phyloP scores from a whole-genome alignment of 2,888 invertebrate species.

The Thereva unica region DNA sequence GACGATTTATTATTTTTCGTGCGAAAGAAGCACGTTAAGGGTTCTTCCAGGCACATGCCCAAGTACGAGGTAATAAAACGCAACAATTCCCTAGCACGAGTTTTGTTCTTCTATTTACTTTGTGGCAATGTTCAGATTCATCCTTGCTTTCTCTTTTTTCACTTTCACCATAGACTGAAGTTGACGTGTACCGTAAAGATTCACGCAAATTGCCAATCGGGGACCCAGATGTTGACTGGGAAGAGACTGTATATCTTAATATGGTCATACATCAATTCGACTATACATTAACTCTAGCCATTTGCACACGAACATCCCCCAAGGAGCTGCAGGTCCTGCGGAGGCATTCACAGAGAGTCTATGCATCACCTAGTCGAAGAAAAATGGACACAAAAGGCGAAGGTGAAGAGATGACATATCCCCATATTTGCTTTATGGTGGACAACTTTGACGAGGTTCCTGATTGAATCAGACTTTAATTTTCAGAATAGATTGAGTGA shows the following conservation, averaged over 20 bases:
- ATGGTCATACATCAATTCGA: constrained; percentile 98
- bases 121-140: not conserved
- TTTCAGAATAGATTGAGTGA: constrained; percentile 2
- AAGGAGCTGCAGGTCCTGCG: constrained; percentile 95
- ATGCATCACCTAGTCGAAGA: constrained; percentile 94
- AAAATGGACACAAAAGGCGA: constrained; percentile 99
- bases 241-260: constrained; percentile 98
- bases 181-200: constrained; percentile 97
- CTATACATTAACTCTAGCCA: constrained; percentile 95
- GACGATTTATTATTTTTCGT: constrained; percentile 96
- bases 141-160: constrained; percentile 44
- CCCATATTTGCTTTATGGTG: constrained; percentile 98
- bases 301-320: constrained; percentile 96
- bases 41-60: constrained; percentile 82
- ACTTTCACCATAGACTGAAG: constrained; percentile 71
- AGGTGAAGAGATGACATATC: constrained; percentile 97
- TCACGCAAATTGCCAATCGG: constrained; percentile 95
- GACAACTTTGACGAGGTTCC: constrained; percentile 97
- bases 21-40: constrained; percentile 87
- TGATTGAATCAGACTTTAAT: constrained; percentile 17
- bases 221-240: constrained; percentile 97
- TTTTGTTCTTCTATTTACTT: not conserved
- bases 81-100: not conserved
- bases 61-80: constrained; percentile 77
- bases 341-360: constrained; percentile 91